Evolutionary conservation across 2,888 invertebrate species (phyloP).

Genomic region (Calameuta pallipes): DNA sequence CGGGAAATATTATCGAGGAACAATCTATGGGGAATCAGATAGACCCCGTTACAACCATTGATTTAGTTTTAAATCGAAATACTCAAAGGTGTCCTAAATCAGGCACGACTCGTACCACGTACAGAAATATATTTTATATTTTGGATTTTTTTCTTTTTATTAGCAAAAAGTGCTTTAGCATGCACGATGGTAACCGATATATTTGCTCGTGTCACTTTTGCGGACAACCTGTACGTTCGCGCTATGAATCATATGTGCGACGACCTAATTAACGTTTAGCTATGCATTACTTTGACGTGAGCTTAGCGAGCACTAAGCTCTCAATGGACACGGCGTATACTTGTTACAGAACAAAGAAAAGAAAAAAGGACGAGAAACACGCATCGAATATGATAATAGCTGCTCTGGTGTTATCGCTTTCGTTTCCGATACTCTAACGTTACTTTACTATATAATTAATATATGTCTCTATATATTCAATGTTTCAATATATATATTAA

Average conservation of each 20-base stretch:
- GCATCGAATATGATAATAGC: background rate
- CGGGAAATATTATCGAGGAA: background rate
- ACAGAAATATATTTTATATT: background rate
- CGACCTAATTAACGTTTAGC: background rate
- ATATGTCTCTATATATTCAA: slow-evolving; percentile 51
- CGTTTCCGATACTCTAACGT: slow-evolving; percentile 42
- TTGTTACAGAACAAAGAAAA: background rate
- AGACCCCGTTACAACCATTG: background rate
- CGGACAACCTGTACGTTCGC: slow-evolving; percentile 43
- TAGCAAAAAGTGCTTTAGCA: slow-evolving; percentile 12
- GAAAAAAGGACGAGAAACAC: background rate
- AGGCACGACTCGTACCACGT: background rate
- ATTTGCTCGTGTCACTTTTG: slow-evolving; percentile 47
- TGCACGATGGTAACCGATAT: slow-evolving; percentile 32
- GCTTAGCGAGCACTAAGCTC: background rate
- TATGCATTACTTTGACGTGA: background rate
- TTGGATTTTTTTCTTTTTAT: slow-evolving; percentile 29
- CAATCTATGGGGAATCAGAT: background rate
- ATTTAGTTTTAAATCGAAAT: slow-evolving; percentile 5
- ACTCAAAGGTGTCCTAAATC: slow-evolving; percentile 27
- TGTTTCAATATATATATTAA: slow-evolving; percentile 53
- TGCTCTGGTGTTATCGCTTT: slow-evolving; percentile 34
- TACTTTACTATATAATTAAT: slow-evolving; percentile 41
- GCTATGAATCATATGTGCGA: background rate
- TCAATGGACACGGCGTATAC: background rate